Conservation (phyloP, 2,888 invertebrate species). For the Andrena chrysosceles region DNA sequence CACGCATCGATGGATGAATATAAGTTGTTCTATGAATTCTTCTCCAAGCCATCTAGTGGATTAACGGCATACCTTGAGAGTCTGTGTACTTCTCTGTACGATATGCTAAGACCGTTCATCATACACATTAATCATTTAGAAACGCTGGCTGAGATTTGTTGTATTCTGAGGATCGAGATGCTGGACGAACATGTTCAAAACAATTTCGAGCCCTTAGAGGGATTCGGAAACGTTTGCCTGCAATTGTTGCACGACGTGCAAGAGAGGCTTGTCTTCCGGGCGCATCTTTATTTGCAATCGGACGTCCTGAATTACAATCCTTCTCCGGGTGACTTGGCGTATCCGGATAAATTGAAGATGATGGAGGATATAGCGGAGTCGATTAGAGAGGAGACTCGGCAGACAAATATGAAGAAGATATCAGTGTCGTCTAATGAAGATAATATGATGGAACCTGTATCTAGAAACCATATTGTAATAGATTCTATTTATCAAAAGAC, state of each 20-base stretch:
- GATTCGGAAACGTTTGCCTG: constrained; percentile 91
- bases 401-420: constrained; percentile 79
- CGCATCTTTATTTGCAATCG: constrained; percentile 96
- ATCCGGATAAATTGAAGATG: constrained; percentile 98
- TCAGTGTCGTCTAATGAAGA: constrained; percentile 80
- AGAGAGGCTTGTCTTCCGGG: constrained; percentile 97
- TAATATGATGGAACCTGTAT: constrained; percentile 73
- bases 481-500: constrained; percentile 79
- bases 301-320: constrained; percentile 96
- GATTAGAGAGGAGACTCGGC: constrained; percentile 80
- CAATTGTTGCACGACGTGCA: constrained; percentile 97
- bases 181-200: constrained; percentile 95
- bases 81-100: constrained; percentile 95
- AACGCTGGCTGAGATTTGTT: constrained; percentile 98
- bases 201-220: constrained; percentile 90
- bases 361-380: constrained; percentile 91
- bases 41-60: constrained; percentile 89
- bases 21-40: constrained; percentile 96
- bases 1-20: constrained; percentile 98
- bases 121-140: constrained; percentile 99
- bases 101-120: constrained; percentile 95
- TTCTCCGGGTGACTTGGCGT: constrained; percentile 97
- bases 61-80: constrained; percentile 92
- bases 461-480: constrained; percentile 77
- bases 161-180: constrained; percentile 96